These are phyloP conservation scores for Peromyscus californicus DNA, from an alignment of 2,113 vertebrate genomes.

Conservation along the genomic window DNA sequence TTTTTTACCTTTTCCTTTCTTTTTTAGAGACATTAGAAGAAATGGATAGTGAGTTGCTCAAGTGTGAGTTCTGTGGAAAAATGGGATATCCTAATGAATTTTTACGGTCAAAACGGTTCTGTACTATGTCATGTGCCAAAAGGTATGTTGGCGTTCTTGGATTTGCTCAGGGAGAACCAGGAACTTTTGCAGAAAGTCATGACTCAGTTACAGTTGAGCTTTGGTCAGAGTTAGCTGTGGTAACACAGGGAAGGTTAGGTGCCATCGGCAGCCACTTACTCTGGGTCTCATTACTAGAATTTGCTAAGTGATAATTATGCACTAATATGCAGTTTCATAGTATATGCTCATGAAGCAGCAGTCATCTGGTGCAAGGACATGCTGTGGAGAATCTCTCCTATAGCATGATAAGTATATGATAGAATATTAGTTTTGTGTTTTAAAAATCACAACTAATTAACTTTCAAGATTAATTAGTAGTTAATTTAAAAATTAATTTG, in stretches of 20 bases:
- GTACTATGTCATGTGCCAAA: constrained; percentile 97
- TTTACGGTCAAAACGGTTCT: constrained; percentile 97
- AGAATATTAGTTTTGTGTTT: not conserved
- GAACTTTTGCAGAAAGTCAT: not conserved
- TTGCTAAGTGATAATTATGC: not conserved
- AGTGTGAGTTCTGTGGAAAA: constrained; percentile 98
- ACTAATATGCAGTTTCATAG: constrained; percentile 21
- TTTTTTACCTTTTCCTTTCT: constrained; percentile 67
- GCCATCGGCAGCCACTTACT: not conserved
- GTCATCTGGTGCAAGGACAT: not conserved
- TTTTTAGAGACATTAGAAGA: constrained; percentile 91
- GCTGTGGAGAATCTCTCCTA: constrained; percentile 9
- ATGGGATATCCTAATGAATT: constrained; percentile 96
- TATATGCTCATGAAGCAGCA: constrained; percentile 15
- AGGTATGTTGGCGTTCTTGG: constrained; percentile 87
- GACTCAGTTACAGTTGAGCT: not conserved
- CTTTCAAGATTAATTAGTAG: not conserved
- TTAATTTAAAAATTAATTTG: not conserved
- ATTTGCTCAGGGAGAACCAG: constrained; percentile 42
- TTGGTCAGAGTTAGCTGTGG: not conserved
- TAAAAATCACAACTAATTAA: not conserved
- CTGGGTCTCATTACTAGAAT: constrained; percentile 14
- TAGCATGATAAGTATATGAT: not conserved
- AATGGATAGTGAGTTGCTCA: constrained; percentile 92
- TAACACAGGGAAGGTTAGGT: not conserved